Evolutionary conservation across 2,113 vertebrate species (phyloP).

Genomic region (Plecotus auritus): DNA sequence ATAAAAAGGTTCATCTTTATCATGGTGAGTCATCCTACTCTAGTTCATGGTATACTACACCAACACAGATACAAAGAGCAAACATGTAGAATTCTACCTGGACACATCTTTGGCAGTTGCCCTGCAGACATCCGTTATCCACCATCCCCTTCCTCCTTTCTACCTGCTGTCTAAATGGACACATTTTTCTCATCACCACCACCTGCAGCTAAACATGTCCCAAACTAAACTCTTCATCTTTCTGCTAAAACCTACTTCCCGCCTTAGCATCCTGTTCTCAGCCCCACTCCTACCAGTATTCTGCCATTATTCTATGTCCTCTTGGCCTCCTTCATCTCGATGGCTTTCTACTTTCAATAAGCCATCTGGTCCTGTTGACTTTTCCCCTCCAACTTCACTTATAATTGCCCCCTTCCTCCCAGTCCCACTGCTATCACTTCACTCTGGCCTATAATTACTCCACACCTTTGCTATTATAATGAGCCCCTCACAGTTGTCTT

Average conservation of each 20-base stretch:
- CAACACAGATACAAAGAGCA: not conserved
- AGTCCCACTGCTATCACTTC: not conserved
- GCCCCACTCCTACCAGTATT: too few species aligned
- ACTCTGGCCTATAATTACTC: not conserved
- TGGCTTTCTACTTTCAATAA: not conserved
- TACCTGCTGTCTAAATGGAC: not conserved
- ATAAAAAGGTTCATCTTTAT: not conserved
- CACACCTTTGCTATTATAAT: not conserved
- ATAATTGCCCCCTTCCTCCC: not conserved
- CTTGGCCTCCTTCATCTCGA: not conserved
- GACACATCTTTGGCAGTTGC: not conserved
- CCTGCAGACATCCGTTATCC: not conserved
- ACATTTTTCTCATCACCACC: not conserved
- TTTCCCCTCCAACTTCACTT: not conserved
- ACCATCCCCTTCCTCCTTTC: not conserved
- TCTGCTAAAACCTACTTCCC: not conserved
- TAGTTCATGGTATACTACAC: not conserved
- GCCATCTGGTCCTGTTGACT: not conserved
- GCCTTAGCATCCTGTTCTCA: not conserved
- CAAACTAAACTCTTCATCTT: not conserved
- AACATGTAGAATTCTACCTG: accelerated
- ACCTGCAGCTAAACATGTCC: not conserved
- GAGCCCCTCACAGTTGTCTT: not conserved
- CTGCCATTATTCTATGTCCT: not conserved
- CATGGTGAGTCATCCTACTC: not conserved